Percentiles rank a stretch among this genome's conserved stretches.
Evolutionary conservation across 2,888 invertebrate genomes (phyloP).

Genomic region (Parelbella ahira): DNA sequence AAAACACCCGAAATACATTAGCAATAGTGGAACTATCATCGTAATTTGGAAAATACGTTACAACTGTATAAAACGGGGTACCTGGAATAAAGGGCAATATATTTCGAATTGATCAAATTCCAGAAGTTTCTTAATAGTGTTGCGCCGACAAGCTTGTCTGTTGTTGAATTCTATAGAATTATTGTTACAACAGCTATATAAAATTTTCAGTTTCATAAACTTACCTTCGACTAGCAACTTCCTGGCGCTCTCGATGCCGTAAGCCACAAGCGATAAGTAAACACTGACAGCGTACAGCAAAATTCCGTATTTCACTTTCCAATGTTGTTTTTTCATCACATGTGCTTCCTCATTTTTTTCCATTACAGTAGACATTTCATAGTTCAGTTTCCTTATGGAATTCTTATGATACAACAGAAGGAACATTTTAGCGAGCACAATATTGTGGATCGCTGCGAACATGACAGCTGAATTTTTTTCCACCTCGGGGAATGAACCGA

Average conservation of each 20-base stretch:
- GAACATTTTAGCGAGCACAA: constrained; percentile 62
- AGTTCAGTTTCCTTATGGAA: constrained; percentile 60
- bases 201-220: constrained; percentile 17
- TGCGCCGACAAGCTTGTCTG: no score
- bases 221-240: constrained; percentile 54
- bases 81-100: constrained; percentile 38
- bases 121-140: no score
- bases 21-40: constrained; percentile 49
- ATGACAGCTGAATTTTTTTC: constrained; percentile 68
- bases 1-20: constrained; percentile 52
- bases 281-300: constrained; percentile 55
- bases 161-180: no score
- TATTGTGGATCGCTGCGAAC: constrained; percentile 66
- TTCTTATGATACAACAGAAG: constrained; percentile 57
- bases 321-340: constrained; percentile 55
- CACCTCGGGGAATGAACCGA: constrained; percentile 58
- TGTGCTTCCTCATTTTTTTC: constrained; percentile 49
- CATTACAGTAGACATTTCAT: constrained; percentile 57
- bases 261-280: constrained; percentile 56
- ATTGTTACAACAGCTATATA: no score
- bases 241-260: constrained; percentile 60
- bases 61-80: constrained; percentile 65
- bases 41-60: constrained; percentile 62
- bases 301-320: constrained; percentile 56
- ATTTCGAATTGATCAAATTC: no score